Base-by-base conservation (phyloP, 2,113 vertebrate species). In the Natator depressus region DNA sequence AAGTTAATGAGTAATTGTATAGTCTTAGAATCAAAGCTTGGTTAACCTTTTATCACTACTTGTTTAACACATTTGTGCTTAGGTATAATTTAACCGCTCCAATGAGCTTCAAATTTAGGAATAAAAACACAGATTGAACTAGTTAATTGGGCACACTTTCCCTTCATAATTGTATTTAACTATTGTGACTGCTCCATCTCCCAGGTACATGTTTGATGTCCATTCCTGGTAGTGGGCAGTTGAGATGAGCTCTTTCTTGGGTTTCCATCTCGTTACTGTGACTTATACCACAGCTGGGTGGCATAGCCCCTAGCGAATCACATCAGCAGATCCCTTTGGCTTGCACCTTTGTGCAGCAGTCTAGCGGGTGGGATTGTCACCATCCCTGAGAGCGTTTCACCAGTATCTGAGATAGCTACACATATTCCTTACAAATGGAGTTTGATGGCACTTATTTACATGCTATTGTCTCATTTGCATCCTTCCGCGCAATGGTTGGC, bases 201-300 rank as follows among this genome's bases (percentile, higher is more conserved):
- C n/a, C 75, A 16, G 0, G 0, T 1, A 4, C 2, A 1, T 29
- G 3, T 35, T 82, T 24, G 7, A 62, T 24, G 50, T n/a, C 31
- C 29, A 12, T 53, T 50, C 55, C 55, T 57, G 25, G 7, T 35
- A 65, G 27, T 47, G 35, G 35, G 81, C 24, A 31, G 54, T 20
- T 38, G 19, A 13, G 0, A 0, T 0, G 1, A 4, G 7, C 17
- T 35, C 24, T 12, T 27, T 42, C 9, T 11, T 42, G 35, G 8
- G 35, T 42, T 24, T n/a, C 12, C 51, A 12, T 5, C 27, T 6
- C 59, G 50, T 81, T 81, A 24, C 57, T 14, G 14, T 65, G 29
- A 65, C 35, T 65, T 65, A 35, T 35, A 65, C 31, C 59, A 65
- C 29, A 31, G 14, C 13, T 35, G 31, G 59, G 13, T 35, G 13